A percentile compares a stretch with the other conserved stretches of the same genome.
phyloP scores from a whole-genome alignment of 2,888 invertebrate genomes.

The Nomada fucata region DNA sequence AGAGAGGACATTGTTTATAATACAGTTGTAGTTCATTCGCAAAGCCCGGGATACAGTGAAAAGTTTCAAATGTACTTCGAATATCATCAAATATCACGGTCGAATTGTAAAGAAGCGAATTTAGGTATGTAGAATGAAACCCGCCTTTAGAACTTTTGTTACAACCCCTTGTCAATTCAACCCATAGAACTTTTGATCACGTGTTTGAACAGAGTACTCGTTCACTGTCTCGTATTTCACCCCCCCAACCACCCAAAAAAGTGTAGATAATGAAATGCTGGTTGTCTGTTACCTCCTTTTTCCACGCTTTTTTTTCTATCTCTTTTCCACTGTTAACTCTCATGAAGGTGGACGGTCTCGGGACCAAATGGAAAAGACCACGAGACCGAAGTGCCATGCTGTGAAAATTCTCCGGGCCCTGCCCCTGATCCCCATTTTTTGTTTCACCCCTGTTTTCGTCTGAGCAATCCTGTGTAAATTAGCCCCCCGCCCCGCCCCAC shows the following conservation, averaged over 20 bases:
- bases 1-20: not conserved
- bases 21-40: not conserved
- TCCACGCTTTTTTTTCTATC: conserved; percentile 64
- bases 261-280: conserved; percentile 35
- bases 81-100: not conserved
- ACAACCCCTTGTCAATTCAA: conserved; percentile 3
- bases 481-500: not conserved
- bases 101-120: not conserved
- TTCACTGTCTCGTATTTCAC: conserved; percentile 19
- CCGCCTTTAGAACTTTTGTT: conserved; percentile 34
- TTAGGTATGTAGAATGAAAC: conserved; percentile 27
- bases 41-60: not conserved
- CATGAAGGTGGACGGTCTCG: conserved; percentile 81
- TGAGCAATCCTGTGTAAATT: conserved; percentile 1
- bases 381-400: conserved; percentile 79
- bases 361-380: conserved; percentile 59
- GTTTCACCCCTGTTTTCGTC: not conserved
- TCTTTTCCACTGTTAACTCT: conserved; percentile 76
- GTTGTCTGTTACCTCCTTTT: conserved; percentile 51
- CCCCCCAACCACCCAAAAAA: conserved; percentile 12
- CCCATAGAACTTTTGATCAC: conserved; percentile 1
- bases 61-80: not conserved
- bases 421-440: not conserved
- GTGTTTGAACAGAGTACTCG: conserved; percentile 27
- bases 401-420: conserved; percentile 74